These are phyloP conservation scores for Psittacara wagleri DNA, from an alignment of 2,113 vertebrate species.

Conservation along the genomic window DNA sequence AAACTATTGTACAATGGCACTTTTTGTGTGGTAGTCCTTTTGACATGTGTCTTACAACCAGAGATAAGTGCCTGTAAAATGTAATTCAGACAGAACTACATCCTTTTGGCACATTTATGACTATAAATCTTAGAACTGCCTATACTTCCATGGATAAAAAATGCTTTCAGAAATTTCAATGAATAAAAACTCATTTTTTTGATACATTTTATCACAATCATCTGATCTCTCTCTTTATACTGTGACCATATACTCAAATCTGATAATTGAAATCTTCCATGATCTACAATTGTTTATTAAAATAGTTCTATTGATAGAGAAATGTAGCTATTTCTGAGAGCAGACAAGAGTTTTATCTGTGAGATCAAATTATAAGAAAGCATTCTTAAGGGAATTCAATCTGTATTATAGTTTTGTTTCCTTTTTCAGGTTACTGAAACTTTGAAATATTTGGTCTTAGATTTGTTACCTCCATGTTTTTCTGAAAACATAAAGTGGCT, in stretches of 20 bases:
- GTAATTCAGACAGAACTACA: neutral
- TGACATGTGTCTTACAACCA: neutral
- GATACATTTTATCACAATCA: neutral
- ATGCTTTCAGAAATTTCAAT: neutral
- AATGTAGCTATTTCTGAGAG: neutral
- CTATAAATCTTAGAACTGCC: neutral
- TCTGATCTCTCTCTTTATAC: neutral
- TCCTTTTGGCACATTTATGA: neutral
- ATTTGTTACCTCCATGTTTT: neutral
- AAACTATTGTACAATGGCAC: neutral
- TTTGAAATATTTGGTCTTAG: neutral
- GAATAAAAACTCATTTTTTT: neutral
- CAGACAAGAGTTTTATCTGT: neutral
- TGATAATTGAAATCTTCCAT: neutral
- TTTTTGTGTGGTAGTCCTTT: neutral
- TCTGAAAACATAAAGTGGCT: neutral
- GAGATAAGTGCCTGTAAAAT: neutral
- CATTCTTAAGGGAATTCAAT: neutral
- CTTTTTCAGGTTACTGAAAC: constrained; percentile 11
- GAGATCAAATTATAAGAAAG: neutral
- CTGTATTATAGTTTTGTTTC: neutral
- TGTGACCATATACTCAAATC: neutral
- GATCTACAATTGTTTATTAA: neutral
- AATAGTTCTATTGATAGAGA: neutral
- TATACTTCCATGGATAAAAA: neutral